Base-by-base conservation (phyloP, 1,140 invertebrate genomes). In the Pseudomyrmex concolor region DNA sequence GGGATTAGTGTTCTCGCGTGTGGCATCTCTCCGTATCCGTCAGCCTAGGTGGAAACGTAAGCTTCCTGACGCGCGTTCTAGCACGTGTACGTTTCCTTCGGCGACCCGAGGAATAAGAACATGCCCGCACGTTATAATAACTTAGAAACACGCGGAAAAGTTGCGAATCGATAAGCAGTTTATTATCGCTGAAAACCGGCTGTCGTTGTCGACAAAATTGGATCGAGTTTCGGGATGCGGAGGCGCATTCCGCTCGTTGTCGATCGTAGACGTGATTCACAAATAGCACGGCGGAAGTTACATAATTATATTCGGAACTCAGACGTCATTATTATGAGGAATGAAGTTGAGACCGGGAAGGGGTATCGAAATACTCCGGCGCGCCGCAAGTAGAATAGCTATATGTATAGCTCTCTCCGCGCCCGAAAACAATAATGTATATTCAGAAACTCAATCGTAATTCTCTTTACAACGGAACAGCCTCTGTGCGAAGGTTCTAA, bases 301-400 rank as follows among this genome's bases (percentile, higher is more conserved):
- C n/a, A 25, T 80, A 80, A 80, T 71, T 80, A 80, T 71, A 71
- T 70, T 80, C 76, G 48, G 76, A 80, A 80, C 43, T 80, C 76
- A 71, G 71, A 80, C 50, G 76, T 80, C 76, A 80, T 71, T 76
- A 76, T 73, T 64, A 64, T 55, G 57, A 80, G 76, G 54, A 45
- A 77, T 67, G 62, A 59, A 80, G 66, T 80, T 80, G 22, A 34
- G 59, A n/a, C n/a, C 66, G 22, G 68, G 66, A 50, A 57, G 17
- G 34, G 17, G 34, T 34, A 78, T 68, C 74, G 63, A 57, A 78
- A 78, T 80, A 80, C 64, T 57, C 63, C 8, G 43, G 43, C 54
- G 64, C 10, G 64, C 10, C 64, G 64, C 64, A 57, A 78, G 76
- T 59, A 45, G 64, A 57, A 48, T 59, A 70, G 51, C 25, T 68